These are phyloP conservation scores for Erynnis tages DNA, from an alignment of 2,888 invertebrate genomes.

Conservation along the genomic window DNA sequence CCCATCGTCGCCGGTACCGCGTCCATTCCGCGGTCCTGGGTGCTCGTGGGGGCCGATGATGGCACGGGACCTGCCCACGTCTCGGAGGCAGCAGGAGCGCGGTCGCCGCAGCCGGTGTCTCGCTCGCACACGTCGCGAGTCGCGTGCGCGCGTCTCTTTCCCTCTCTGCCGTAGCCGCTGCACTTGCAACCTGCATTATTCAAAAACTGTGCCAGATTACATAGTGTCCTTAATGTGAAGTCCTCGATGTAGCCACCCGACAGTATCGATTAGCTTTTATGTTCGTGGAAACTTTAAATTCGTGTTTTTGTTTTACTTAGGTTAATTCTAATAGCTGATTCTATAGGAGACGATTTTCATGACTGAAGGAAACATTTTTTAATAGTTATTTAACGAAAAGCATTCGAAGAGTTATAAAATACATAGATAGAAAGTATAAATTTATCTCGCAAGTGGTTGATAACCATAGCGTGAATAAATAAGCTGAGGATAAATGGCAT, in stretches of 20 bases:
- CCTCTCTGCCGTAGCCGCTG: conserved; percentile 58
- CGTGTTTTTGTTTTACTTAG: not conserved
- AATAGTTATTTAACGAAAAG: too few species aligned
- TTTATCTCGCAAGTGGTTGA: too few species aligned
- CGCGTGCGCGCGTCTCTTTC: conserved; percentile 46
- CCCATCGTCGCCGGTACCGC: conserved; percentile 27
- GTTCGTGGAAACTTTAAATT: not conserved
- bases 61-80: conserved; percentile 25
- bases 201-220: conserved; percentile 48
- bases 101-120: conserved; percentile 63
- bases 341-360: too few species aligned
- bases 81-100: conserved; percentile 38
- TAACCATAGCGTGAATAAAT: not conserved
- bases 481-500: not conserved
- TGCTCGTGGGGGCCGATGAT: conserved; percentile 31
- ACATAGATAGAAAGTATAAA: too few species aligned
- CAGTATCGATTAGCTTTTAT: conserved; percentile 30
- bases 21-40: conserved; percentile 29
- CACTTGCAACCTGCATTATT: conserved; percentile 68
- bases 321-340: too few species aligned
- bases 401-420: too few species aligned
- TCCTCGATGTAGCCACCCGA: conserved; percentile 29
- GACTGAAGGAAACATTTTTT: too few species aligned
- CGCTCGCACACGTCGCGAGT: conserved; percentile 47
- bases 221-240: conserved; percentile 37